Base-by-base conservation (phyloP, 2,113 vertebrate species). In the Camelus dromedarius region DNA sequence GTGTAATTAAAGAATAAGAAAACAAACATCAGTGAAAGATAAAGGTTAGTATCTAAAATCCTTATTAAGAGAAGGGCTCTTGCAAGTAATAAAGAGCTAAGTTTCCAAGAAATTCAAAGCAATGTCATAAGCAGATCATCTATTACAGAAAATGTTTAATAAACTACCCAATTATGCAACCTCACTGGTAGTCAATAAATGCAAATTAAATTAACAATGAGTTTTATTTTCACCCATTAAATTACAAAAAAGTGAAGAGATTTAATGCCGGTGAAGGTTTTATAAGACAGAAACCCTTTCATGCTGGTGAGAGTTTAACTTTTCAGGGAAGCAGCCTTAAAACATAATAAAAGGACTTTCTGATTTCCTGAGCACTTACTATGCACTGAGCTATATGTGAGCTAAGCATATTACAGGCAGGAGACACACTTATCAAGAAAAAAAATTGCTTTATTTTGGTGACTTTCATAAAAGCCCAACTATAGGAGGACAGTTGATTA, bases 341-440 rank as follows among this genome's bases (percentile, higher is more conserved):
- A 9, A 3, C 1, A n/a, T 3, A 32, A 1, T 15, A 5, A 60
- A 2, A 16, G 14, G 20, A 1, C 24, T 6, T 5, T 9, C n/a
- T 70, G 14, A 18, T 20, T 42, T 3, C 12, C 42, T 18, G 14
- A 20, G 19, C 5, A 2, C 60, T 60, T 46, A 1, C 77, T 48
- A 1, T 16, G 46, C 5, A 12, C 1, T 9, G 8, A 46, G 50
- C 50, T 58, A 13, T 38, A 38, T 32, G 38, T 50, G 35, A 22
- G 30, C 52, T 38, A 16, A 4, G 16, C 2, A 3, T 12, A 0
- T 58, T 2, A 2, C 42, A 24, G 6, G 13, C 9, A 0, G 2
- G 30, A 67, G 24, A 11, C 10, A 1, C 14, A 32, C 15, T 24
- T 32, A 14, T 5, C 52, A 54, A 15, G 48, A 28, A 2, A 22